A percentile compares a stretch with the other conserved stretches of the same genome.
Evolutionary conservation across 2,797 vertebrate species (phyloP).

Genomic region (Astyanax mexicanus): DNA sequence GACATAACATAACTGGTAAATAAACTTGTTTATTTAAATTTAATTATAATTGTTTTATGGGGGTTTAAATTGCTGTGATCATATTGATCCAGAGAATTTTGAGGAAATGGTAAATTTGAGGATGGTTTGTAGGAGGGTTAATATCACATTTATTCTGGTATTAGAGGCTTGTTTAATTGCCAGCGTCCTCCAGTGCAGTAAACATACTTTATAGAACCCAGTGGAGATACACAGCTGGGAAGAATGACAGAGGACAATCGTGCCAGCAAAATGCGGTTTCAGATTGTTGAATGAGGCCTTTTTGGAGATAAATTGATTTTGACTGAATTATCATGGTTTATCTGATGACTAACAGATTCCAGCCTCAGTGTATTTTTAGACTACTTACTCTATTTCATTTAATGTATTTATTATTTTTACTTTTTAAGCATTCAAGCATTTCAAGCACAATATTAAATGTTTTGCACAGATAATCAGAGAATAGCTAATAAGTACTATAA

Average conservation of each 20-base stretch:
- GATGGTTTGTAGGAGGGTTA: no score
- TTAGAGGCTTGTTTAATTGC: slow-evolving; percentile 38
- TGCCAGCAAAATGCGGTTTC: slow-evolving; percentile 29
- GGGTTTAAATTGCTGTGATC: no score
- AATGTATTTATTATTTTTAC: not conserved
- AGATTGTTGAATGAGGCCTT: slow-evolving; percentile 33
- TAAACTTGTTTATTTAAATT: no score
- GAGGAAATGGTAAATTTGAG: no score
- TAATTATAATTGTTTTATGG: no score
- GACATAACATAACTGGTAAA: no score
- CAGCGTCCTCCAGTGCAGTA: slow-evolving; percentile 1
- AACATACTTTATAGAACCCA: slow-evolving; percentile 20
- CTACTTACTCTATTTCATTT: not conserved
- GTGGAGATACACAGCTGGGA: slow-evolving; percentile 3
- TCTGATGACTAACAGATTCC: slow-evolving; percentile 41
- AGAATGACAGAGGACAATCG: slow-evolving; percentile 13
- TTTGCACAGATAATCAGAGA: no score
- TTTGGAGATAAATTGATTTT: slow-evolving; percentile 39
- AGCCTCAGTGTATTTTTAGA: slow-evolving; percentile 33
- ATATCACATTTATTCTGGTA: slow-evolving; percentile 10
- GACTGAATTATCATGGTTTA: slow-evolving; percentile 47
- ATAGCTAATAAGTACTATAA: no score
- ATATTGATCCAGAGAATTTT: no score
- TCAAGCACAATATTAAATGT: not conserved
- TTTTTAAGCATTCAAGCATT: not conserved